A percentile compares a stretch with the other conserved stretches of the same genome.
phyloP scores from a whole-genome alignment of 2,113 vertebrate species.

The Pipa parva region DNA sequence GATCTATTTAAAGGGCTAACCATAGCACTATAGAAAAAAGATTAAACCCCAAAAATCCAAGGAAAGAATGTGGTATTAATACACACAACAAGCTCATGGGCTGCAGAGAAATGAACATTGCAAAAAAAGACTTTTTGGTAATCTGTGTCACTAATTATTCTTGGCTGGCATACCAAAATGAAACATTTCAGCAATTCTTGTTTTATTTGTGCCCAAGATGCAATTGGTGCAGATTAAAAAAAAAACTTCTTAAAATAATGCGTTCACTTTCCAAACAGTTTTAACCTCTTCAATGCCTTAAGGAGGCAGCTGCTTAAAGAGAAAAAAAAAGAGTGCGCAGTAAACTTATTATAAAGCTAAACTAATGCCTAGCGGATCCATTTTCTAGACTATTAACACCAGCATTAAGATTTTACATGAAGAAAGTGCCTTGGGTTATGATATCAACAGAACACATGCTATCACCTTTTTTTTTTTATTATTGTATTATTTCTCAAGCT shows the following conservation, averaged over 20 bases:
- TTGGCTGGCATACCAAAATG: slow-evolving; percentile 1
- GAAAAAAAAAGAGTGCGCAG: not conserved
- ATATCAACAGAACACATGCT: not conserved
- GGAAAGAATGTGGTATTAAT: slow-evolving; percentile 13
- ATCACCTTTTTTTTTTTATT: too few relatives aligned
- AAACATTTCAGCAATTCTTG: slow-evolving; percentile 6
- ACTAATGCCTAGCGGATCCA: not conserved
- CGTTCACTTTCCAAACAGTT: not conserved
- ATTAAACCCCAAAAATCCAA: not conserved
- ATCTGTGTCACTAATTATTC: slow-evolving; percentile 24
- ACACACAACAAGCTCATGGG: not conserved
- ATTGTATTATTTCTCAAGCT: not conserved
- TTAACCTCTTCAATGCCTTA: too few relatives aligned
- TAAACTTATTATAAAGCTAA: not conserved
- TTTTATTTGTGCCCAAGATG: not conserved
- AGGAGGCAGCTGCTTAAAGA: not conserved
- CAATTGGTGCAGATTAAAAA: too few relatives aligned
- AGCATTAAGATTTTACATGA: not conserved
- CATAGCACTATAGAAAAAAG: not conserved
- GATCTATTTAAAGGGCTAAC: not conserved
- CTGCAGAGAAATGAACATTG: not conserved
- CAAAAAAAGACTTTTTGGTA: slow-evolving; percentile 36
- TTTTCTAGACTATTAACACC: not conserved
- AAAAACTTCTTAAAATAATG: too few relatives aligned
- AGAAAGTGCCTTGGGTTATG: too few relatives aligned